Base-by-base conservation (phyloP, 2,888 invertebrate species). In the Hydrotaea cyrtoneurina region DNA sequence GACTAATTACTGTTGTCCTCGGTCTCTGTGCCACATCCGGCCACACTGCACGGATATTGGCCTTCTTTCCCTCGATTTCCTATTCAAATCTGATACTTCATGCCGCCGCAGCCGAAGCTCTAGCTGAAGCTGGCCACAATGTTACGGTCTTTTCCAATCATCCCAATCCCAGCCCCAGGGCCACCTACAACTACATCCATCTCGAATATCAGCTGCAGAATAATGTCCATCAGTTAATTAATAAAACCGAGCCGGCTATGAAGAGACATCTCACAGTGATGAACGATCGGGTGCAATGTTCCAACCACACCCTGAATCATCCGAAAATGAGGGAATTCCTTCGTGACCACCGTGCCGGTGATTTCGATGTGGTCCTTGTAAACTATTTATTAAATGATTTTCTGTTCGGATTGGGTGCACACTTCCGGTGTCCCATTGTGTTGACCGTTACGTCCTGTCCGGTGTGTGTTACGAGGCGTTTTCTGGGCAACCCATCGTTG, bases 321-420 rank as follows among this genome's bases (percentile, higher is more conserved):
- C 77, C 86, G 8, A 72, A 74, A 7, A 83, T 89, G 77, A 78
- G 80, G 46, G 71, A 86, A 50, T 85, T 89, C 23, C 83, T 90
- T 76, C 53, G 59, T 0, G 83, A 86, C 5, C 88, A 88, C 57
- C 74, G 80, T 0, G 81, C 76, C 15, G 82, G 80, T 1, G 83
- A 80, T 39, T 91, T 90, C 15, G 92, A 92, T 86, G 83, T 92
- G 17, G 75, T 92, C 1, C 77, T 91, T 2, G 36, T 90, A 11
- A 92, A 91, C 5, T 88, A 88, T 55, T 86, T 90, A n/a, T 77
- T 89, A 43, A 92, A 90, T 57, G 90, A 91, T 8, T 90, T 88
- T 13, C 86, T 89, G 15, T n/a, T 92, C 31, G 92, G 92, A 13
- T 36, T 92, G 23, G 91, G 88, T 0, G 89, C 87, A 0, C 91